Base-by-base conservation (phyloP, 1,140 invertebrate species). In the Drosophila hydei region DNA sequence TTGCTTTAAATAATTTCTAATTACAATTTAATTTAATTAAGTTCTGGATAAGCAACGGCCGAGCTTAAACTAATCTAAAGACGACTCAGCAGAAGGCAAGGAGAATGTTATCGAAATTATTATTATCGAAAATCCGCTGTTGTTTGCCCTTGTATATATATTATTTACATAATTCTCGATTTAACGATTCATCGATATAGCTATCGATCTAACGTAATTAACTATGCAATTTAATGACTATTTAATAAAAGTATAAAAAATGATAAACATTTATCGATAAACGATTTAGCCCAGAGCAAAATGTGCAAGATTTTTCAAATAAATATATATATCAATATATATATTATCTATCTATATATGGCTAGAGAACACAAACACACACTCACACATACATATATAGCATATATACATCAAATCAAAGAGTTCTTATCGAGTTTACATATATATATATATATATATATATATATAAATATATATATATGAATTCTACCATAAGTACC, bases 1-100 rank as follows among this genome's bases (percentile, higher is more conserved):
- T 77, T 77, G 74, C 74, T 77, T 77, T 77, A 77, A 77, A 69
- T 77, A 76, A 33, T 42, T 73, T 73, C 65, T 65, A 74, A 74
- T 42, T 73, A 76, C 54, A 51, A 11, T 12, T 68, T 76, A 67
- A 55, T 51, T 62, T 62, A 62, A 50, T 76, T 72, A 72, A 72
- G 69, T 76, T 72, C 52, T 56, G 6, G 54, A 23, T 33, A 33
- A 54, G 59, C 52, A 23, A 52, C n/a, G n/a, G 23, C 1, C 8
- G 8, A 42, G 38, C 12, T 40, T 14, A 14, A n/a, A n/a, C 38
- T 14, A 40, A 40, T 12, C 30, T 33, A 42, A 40, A 19, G 40
- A 48, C 14, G 60, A 71, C 51, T 40, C 54, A 51, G 38, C 38
- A 23, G n/a, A 21, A 19, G 12, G 43, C 21, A 43, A 16, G 30